Percentiles rank a stretch among this genome's conserved stretches.
Evolutionary conservation across 2,797 vertebrate genomes (phyloP).

Genomic region (Manis crassicaudata): DNA sequence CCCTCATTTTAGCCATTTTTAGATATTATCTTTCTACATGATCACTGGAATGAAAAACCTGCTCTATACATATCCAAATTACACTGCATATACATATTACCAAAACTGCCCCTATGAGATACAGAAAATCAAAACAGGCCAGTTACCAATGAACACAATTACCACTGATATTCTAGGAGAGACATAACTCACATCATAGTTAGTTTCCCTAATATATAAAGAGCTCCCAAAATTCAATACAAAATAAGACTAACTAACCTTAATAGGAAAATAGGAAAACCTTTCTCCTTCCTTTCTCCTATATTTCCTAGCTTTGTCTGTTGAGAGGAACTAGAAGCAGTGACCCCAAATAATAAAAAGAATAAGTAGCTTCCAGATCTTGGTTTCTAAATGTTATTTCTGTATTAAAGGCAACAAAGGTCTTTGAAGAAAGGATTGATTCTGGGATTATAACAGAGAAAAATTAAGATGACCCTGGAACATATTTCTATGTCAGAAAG

Average conservation of each 20-base stretch:
- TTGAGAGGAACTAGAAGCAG: background rate
- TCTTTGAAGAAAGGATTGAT: background rate
- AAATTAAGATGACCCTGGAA: background rate
- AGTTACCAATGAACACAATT: background rate
- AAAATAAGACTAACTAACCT: background rate
- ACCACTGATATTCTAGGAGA: background rate
- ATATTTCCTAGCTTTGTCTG: background rate
- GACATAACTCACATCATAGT: background rate
- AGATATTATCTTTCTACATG: background rate
- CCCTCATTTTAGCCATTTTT: background rate
- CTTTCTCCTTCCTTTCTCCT: background rate
- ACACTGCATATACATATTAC: background rate
- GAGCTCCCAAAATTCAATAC: background rate
- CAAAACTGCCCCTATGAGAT: background rate
- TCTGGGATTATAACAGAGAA: background rate
- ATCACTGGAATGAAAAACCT: background rate
- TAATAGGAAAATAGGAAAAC: background rate
- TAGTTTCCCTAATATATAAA: background rate
- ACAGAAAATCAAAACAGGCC: background rate
- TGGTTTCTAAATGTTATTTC: constrained; percentile 5
- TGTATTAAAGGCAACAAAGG: background rate
- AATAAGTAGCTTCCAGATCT: background rate
- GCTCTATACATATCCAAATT: background rate
- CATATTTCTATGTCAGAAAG: background rate
- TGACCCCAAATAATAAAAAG: background rate